These are phyloP conservation scores for Saxidomus purpurata DNA, from an alignment of 1,140 invertebrate genomes.

Conservation along the genomic window DNA sequence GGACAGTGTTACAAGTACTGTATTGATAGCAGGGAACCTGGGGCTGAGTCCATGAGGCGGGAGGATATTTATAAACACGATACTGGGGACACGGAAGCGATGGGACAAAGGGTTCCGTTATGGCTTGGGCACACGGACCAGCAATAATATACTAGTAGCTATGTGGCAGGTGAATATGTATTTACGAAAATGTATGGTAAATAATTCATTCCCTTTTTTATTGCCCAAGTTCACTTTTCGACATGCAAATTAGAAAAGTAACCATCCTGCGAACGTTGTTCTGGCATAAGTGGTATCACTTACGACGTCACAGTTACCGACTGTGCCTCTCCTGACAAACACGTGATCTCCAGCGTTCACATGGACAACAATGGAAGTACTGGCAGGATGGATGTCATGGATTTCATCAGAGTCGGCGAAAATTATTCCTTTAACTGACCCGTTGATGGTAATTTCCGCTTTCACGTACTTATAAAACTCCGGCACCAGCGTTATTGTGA, in stretches of 20 bases:
- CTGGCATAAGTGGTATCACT: not conserved
- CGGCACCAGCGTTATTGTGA: not conserved
- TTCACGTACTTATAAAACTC: not conserved
- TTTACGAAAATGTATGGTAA: too few relatives aligned
- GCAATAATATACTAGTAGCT: too few relatives aligned
- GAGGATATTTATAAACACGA: too few relatives aligned
- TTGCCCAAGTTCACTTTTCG: too few relatives aligned
- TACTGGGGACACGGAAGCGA: too few relatives aligned
- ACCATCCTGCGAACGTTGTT: not conserved
- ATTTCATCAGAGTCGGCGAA: not conserved
- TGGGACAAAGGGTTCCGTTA: too few relatives aligned
- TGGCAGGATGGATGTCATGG: not conserved
- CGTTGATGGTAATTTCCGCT: not conserved
- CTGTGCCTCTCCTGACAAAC: not conserved
- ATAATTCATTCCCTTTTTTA: too few relatives aligned
- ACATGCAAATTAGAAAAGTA: not conserved
- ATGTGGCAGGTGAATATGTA: too few relatives aligned
- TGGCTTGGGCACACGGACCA: too few relatives aligned
- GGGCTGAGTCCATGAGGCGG: too few relatives aligned
- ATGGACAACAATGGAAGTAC: not conserved
- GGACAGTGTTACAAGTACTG: too few relatives aligned
- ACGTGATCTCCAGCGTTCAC: not conserved
- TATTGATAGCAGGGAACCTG: too few relatives aligned
- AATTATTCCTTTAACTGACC: not conserved
- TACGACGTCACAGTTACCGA: not conserved